Base-by-base conservation (phyloP, 2,113 vertebrate species). In the Alces alces region DNA sequence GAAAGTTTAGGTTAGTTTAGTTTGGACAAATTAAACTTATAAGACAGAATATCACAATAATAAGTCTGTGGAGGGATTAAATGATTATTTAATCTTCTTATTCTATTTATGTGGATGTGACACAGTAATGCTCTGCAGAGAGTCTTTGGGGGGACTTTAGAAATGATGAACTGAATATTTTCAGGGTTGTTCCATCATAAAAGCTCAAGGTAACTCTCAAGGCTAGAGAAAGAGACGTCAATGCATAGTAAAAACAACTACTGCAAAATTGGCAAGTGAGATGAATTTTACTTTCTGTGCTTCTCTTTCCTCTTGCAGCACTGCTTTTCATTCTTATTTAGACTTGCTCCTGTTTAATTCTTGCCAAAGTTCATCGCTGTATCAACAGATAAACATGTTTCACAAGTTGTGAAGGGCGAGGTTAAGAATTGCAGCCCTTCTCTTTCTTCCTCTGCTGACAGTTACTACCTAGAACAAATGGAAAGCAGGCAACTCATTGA, bases 1-100 rank as follows among this genome's bases (percentile, higher is more conserved):
- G 12, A 97, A 94, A 58, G 25, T 16, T 64, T 64, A 97, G 66
- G 92, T 91, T 76, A 95, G 84, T 95, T 94, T 89, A 92, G 64
- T 85, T 93, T 96, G 50, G 36, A 93, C 33, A 7, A 94, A 85
- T 25, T 82, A 92, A 97, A 89, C 36, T 58, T 95, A 61, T 8
- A 92, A 92, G 57, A 43, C 28, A 88, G 66, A 89, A n/a, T 57
- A 87, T 89, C 54, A 76, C 61, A 97, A 39, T 90, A 85, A 88
- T 47, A 70, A 36, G 3, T 15, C 36, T 86, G 60, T 55, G 9
- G 23, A 50, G 66, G 39, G 39, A 93, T 92, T 47, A 16, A 86
- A 73, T 70, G 58, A 73, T 79, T 92, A 89, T 92, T 97, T 96
- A 84, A 90, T 88, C 85, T 70, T 83, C 92, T 64, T 52, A 64